Evolutionary conservation across 1,140 invertebrate genomes (phyloP).

Genomic region (Atta texana): DNA sequence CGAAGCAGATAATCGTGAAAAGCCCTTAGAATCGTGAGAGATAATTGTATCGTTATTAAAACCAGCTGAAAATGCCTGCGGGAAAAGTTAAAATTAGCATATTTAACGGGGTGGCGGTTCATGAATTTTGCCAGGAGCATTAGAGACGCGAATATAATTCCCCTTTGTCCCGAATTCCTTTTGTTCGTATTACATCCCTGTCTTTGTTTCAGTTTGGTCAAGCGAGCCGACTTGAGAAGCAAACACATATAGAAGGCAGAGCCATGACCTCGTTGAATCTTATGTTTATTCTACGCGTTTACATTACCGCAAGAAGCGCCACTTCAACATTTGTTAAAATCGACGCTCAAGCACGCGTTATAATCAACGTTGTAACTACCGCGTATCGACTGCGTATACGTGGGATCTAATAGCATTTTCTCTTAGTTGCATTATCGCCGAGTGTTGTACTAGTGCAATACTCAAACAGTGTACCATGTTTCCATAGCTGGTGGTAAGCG

Average conservation of each 20-base stretch:
- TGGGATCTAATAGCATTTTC: constrained; percentile 37
- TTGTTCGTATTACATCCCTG: constrained; percentile 39
- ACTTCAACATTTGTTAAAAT: constrained; percentile 48
- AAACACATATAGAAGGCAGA: neutral
- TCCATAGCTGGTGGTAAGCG: too few species aligned
- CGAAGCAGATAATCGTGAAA: constrained; percentile 14
- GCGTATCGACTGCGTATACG: neutral
- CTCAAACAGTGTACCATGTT: too few species aligned
- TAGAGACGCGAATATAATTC: constrained; percentile 44
- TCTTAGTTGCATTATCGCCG: too few species aligned
- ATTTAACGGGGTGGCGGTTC: neutral
- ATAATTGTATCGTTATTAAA: constrained; percentile 33
- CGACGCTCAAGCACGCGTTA: constrained; percentile 13
- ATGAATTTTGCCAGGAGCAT: constrained; percentile 35
- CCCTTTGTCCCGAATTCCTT: constrained; percentile 51
- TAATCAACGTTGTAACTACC: constrained; percentile 31
- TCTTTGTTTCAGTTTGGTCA: constrained; percentile 57
- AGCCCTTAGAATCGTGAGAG: neutral
- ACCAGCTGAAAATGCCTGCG: constrained; percentile 14
- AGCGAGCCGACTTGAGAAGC: neutral
- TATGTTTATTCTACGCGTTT: constrained; percentile 49
- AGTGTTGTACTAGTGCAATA: too few species aligned
- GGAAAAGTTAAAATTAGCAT: constrained; percentile 38
- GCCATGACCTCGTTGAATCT: constrained; percentile 28
- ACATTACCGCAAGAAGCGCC: constrained; percentile 34